Percentiles rank a stretch among this genome's conserved stretches.
These are phyloP conservation scores for Euspilapteryx auroguttella DNA, from an alignment of 2,888 invertebrate genomes.

Conservation along the genomic window DNA sequence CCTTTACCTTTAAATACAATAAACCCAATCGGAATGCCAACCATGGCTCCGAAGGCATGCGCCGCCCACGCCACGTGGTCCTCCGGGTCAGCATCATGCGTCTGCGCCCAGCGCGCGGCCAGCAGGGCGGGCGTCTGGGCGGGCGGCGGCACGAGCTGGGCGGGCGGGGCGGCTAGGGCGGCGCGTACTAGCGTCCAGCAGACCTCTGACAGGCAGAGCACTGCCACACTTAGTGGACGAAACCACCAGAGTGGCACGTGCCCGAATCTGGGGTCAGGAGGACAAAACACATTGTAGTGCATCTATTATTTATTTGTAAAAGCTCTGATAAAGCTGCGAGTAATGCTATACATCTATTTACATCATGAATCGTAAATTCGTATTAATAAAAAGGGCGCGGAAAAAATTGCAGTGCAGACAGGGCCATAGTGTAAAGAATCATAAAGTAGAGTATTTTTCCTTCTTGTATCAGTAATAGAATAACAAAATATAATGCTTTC, in stretches of 20 bases:
- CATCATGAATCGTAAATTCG: neutral
- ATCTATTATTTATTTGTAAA: neutral
- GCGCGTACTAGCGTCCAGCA: constrained; percentile 35
- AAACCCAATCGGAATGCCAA: constrained; percentile 67
- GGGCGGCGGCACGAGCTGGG: constrained; percentile 7
- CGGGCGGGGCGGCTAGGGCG: constrained; percentile 1
- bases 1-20: constrained; percentile 51
- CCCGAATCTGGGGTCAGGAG: constrained; percentile 21
- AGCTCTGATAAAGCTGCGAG: neutral
- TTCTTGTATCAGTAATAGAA: neutral
- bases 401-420: neutral
- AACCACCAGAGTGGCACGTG: constrained; percentile 54
- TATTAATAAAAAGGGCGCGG: neutral
- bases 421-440: too few species aligned
- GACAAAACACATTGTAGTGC: neutral
- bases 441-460: neutral
- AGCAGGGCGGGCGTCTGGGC: too few species aligned
- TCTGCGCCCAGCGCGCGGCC: constrained; percentile 6
- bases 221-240: constrained; percentile 61
- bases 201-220: constrained; percentile 65
- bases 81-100: constrained; percentile 9
- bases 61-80: constrained; percentile 69
- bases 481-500: neutral
- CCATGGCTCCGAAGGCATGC: constrained; percentile 69
- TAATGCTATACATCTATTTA: neutral